Conservation (phyloP, 2,888 invertebrate genomes). For the Timandra comae region DNA sequence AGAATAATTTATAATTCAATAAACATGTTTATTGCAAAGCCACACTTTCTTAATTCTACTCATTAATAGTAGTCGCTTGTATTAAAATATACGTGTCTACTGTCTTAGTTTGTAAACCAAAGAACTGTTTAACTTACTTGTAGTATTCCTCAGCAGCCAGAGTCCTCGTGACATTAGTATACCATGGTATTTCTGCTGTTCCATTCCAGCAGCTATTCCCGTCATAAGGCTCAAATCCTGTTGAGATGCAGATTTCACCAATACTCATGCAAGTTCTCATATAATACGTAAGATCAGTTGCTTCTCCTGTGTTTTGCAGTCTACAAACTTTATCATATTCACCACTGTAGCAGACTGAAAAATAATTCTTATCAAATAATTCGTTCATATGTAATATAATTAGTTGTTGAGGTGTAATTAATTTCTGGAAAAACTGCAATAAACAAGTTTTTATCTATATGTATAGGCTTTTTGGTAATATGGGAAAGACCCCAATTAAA, state of each 20-base stretch:
- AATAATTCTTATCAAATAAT: not conserved
- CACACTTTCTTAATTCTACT: too few relatives aligned
- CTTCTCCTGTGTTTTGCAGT: conserved; percentile 40
- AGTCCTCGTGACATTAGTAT: conserved; percentile 68
- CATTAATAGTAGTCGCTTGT: too few relatives aligned
- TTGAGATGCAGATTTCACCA: conserved; percentile 61
- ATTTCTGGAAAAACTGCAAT: too few relatives aligned
- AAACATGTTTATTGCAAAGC: too few relatives aligned
- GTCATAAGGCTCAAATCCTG: conserved; percentile 56
- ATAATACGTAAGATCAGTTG: conserved; percentile 69
- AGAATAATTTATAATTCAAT: too few relatives aligned
- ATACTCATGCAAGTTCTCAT: conserved; percentile 67
- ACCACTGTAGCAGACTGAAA: conserved; percentile 80
- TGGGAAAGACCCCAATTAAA: too few relatives aligned
- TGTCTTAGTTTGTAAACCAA: too few relatives aligned
- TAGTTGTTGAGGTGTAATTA: too few relatives aligned
- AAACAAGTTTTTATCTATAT: too few relatives aligned
- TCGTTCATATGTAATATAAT: too few relatives aligned
- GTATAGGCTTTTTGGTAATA: too few relatives aligned
- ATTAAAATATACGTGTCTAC: too few relatives aligned
- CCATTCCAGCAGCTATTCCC: conserved; percentile 61
- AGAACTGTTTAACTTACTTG: conserved; percentile 67
- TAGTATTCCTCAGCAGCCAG: conserved; percentile 82
- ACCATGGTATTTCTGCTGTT: conserved; percentile 55
- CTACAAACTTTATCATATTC: conserved; percentile 75